Evolutionary conservation across 2,113 vertebrate genomes (phyloP), one percentile per base, ranked within the genome.

Genomic region (Tympanuchus pallidicinctus): DNA sequence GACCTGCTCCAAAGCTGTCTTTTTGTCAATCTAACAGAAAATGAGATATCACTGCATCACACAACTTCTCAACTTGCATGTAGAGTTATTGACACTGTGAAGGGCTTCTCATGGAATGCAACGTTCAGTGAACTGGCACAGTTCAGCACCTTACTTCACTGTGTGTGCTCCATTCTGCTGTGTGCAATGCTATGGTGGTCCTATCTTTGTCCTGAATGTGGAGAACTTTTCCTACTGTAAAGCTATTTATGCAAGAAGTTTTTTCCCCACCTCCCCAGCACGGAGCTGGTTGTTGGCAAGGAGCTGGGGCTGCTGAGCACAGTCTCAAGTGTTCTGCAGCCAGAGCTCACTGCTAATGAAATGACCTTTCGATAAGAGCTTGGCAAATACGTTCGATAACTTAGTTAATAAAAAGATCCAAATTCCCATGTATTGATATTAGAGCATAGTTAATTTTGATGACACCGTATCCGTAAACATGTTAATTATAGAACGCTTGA

Each of bases 41-140:
- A 22, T 4, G 17, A 47, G n/a, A 15, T 71, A 36, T 13, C 0
- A 13, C 5, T 15, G 34, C 30, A 54, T 8, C 42, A 1, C 4
- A 1, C 0, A 2, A 2, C 4, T 38, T 40, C 6, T 30, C 2
- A 24, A 21, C 24, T 30, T 13, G 40, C 0, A 0, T 4, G 42
- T 6, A 11, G 43, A 30, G 59, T 4, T 45, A 0, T 28, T 36
- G 19, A 8, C n/a, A 1, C 28, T 10, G 28, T 9, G 7, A 13
- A 27, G 10, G 52, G n/a, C 15, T 45, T 79, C 61, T 22, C 40
- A 21, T 11, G 19, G 3, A 10, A 8, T 15, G 0, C 19, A 2
- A 38, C 28, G 50, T 8, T 24, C 36, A 6, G 28, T 1, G 57
- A 57, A 20, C 4, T 11, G 69, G 25, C 25, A 10, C 28, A 5